Percentiles rank a stretch among this genome's conserved stretches.
These are phyloP conservation scores for Tachyglossus aculeatus DNA, from an alignment of 2,797 vertebrate species.

Conservation along the genomic window DNA sequence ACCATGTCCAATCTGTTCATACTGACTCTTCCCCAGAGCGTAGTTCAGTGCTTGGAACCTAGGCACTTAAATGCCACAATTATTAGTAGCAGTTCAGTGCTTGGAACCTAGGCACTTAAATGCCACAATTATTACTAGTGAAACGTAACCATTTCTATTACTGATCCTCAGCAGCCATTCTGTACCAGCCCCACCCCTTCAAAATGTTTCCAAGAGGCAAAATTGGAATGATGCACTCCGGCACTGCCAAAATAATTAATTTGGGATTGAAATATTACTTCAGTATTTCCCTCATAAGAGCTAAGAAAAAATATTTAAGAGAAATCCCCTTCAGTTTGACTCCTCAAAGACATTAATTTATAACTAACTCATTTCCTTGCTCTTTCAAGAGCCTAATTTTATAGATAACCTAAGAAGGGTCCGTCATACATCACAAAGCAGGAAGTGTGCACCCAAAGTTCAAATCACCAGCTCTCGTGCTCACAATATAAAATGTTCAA, in stretches of 20 bases:
- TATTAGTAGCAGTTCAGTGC: neutral
- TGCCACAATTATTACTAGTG: neutral
- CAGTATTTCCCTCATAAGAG: neutral
- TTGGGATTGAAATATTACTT: neutral
- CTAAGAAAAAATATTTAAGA: neutral
- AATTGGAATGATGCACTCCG: neutral
- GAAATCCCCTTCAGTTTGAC: no score
- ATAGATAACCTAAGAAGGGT: neutral
- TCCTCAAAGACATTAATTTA: no score
- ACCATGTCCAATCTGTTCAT: neutral
- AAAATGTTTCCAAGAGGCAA: conserved; percentile 1
- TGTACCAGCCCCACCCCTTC: neutral
- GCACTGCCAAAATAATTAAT: neutral
- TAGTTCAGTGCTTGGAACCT: neutral
- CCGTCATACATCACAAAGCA: neutral
- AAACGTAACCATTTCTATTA: neutral
- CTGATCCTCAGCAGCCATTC: neutral
- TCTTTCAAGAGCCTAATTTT: neutral
- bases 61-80: neutral
- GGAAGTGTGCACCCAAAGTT: neutral
- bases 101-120: neutral
- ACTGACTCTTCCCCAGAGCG: neutral
- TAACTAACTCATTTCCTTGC: neutral
- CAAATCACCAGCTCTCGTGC: neutral
- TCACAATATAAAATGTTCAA: no score